Conservation (phyloP, 2,888 invertebrate species). For the Scrobipalpa atriplicella region DNA sequence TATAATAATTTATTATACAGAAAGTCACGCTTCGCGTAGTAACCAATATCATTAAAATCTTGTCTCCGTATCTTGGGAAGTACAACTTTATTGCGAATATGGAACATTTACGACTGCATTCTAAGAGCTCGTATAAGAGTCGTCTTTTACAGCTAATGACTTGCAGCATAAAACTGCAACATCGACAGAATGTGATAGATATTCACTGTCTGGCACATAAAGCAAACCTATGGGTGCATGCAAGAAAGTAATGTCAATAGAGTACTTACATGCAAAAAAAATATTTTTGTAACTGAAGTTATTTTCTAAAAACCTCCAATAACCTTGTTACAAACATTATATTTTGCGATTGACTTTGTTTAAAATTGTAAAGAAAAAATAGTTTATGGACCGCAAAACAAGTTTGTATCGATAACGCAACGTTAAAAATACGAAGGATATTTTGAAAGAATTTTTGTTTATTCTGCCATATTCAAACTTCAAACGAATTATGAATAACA, state of each 20-base stretch:
- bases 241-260: too few relatives aligned
- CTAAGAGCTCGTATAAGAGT: constrained; percentile 2
- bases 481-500: background rate
- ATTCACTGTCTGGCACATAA: constrained; percentile 1
- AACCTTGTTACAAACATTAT: too few relatives aligned
- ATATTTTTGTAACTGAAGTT: too few relatives aligned
- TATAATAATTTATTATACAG: too few relatives aligned
- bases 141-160: constrained; percentile 26
- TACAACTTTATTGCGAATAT: constrained; percentile 3
- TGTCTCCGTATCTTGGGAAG: constrained; percentile 2
- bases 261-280: too few relatives aligned
- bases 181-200: constrained; percentile 27
- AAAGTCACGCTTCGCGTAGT: background rate
- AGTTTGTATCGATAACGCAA: too few relatives aligned
- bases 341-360: too few relatives aligned
- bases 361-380: too few relatives aligned
- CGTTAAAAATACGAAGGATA: too few relatives aligned
- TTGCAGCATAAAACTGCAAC: constrained; percentile 26
- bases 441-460: background rate
- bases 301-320: too few relatives aligned
- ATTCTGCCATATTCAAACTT: background rate
- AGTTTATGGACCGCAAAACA: too few relatives aligned
- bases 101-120: constrained; percentile 3
- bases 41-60: constrained; percentile 11
- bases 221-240: too few relatives aligned